These are phyloP conservation scores for Chaetogeoica ovagalla DNA, from an alignment of 2,888 invertebrate species.

Conservation along the genomic window DNA sequence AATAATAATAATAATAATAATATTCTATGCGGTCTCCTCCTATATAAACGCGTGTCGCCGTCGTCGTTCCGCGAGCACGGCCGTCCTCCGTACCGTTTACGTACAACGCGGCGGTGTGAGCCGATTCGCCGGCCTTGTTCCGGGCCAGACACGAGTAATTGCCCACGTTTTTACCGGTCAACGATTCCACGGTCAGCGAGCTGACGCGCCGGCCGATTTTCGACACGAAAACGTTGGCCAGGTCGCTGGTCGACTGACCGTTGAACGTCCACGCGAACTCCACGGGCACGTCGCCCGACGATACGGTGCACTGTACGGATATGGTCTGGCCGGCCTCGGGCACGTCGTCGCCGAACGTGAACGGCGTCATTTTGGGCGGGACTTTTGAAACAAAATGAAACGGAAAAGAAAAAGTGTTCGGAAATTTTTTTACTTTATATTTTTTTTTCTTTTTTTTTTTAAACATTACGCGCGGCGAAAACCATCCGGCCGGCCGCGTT, in stretches of 20 bases:
- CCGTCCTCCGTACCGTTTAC: conserved; percentile 75
- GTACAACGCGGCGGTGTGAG: conserved; percentile 68
- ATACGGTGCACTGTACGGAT: conserved; percentile 58
- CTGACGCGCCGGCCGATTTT: conserved; percentile 58
- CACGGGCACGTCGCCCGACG: conserved; percentile 61
- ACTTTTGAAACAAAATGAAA: conserved; percentile 54
- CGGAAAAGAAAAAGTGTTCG: background rate
- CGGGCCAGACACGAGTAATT: conserved; percentile 74
- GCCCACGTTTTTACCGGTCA: conserved; percentile 63
- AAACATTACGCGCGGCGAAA: too few species aligned
- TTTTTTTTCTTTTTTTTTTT: too few species aligned
- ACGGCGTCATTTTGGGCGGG: conserved; percentile 58
- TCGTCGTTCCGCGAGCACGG: too few species aligned
- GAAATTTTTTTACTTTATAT: too few species aligned
- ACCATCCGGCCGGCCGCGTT: too few species aligned
- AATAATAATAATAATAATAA: too few species aligned
- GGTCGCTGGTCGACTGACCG: conserved; percentile 42
- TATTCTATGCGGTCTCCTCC: too few species aligned
- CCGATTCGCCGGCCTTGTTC: conserved; percentile 71
- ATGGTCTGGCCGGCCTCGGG: conserved; percentile 59
- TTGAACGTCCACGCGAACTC: conserved; percentile 61
- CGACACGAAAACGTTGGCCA: conserved; percentile 55
- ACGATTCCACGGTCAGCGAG: conserved; percentile 58
- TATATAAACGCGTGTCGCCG: too few species aligned
- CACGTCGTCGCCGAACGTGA: conserved; percentile 59